Base-by-base conservation (phyloP, 2,113 vertebrate species). In the Halcyon senegalensis region DNA sequence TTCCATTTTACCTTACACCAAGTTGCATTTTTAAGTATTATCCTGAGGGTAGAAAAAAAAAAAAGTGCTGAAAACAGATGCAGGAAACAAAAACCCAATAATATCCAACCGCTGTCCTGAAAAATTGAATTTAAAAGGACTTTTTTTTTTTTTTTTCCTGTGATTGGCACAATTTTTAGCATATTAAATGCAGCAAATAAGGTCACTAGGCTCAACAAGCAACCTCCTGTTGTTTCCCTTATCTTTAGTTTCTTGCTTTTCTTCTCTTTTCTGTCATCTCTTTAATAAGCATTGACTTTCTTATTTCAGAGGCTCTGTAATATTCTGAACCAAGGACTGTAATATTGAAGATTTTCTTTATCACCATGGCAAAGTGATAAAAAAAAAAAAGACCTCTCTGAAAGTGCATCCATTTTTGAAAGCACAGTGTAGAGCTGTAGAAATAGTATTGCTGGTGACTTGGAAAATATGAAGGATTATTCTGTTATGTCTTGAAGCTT, bases 201-300 rank as follows among this genome's bases (percentile, higher is more conserved):
- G 96, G 95, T 97, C 95, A 96, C 86, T 73, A 91, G 59, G 70
- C 86, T 96, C 89, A 92, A 96, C 67, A 88, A 96, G 62, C 39
- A 92, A 59, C 56, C 48, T 62, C 92, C 85, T 94, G 87, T 95
- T 96, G 80, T 88, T 96, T 96, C 50, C 20, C 59, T 96, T 96
- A 87, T 96, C 55, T 39, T 81, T 79, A 86, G 20, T 81, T 95
- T 93, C 88, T 81, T 95, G 67, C 63, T 96, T 94, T 86, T 66
- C 66, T 59, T 93, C 55, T 86, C 13, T 84, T 62, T 68, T 51
- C 9, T 89, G 74, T 91, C 84, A 96, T 88, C 56, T 79, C 55
- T 96, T 97, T 97, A 96, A 97, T 97, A 93, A 96, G 79, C 95
- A 96, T 94, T 94, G 96, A 96, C 88, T 97, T 96, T 76, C 83